Evolutionary conservation across 2,888 invertebrate genomes (phyloP).

Genomic region (Sphecodes monilicornis): DNA sequence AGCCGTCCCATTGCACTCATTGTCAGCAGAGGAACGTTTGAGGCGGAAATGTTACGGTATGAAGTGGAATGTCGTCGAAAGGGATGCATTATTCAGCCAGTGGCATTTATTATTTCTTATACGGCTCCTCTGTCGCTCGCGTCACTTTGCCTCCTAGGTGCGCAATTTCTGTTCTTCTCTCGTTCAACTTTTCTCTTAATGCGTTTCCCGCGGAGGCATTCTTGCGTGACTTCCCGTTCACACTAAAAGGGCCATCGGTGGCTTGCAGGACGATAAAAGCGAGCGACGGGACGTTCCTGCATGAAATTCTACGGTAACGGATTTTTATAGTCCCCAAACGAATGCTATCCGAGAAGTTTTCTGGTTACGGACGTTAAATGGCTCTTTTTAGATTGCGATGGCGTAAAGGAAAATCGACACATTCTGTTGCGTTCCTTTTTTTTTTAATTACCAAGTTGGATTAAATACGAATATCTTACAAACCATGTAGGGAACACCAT

Average conservation of each 20-base stretch:
- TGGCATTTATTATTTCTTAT: constrained; percentile 65
- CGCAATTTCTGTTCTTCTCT: constrained; percentile 7
- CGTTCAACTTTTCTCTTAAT: constrained; percentile 6
- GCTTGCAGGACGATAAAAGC: constrained; percentile 4
- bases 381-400: neutral
- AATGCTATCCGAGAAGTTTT: neutral
- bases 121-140: constrained; percentile 11
- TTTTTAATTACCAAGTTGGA: too few species aligned
- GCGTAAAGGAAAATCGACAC: neutral
- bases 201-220: constrained; percentile 14
- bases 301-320: neutral
- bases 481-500: neutral
- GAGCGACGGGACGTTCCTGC: neutral
- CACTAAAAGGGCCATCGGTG: constrained; percentile 13
- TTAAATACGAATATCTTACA: too few species aligned
- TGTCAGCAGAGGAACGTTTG: constrained; percentile 28
- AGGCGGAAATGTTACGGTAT: constrained; percentile 21
- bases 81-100: constrained; percentile 54
- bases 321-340: neutral
- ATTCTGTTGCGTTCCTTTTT: too few species aligned
- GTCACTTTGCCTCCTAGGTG: constrained; percentile 9
- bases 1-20: constrained; percentile 17
- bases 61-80: constrained; percentile 47
- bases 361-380: neutral
- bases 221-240: constrained; percentile 14